Base-by-base conservation (phyloP, 2,888 invertebrate species). In the Ditylenchus weischeri region DNA sequence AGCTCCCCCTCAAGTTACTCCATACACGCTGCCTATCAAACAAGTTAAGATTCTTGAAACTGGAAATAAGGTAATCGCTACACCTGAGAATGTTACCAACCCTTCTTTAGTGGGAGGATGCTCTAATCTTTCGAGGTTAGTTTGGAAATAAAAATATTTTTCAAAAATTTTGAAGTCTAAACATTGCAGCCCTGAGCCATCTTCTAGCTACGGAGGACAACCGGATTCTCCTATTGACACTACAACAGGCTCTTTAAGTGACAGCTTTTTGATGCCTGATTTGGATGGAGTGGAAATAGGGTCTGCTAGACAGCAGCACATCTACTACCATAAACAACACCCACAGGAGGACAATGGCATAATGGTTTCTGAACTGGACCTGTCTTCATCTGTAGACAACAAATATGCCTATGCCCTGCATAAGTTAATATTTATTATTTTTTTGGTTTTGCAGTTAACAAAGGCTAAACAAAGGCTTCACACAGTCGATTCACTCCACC, bases 361-460 rank as follows among this genome's bases (percentile, higher is more conserved):
- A 7, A 54, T 54, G 54, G 54, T 54, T 1, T 54, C 54, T n/a
- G 54, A 54, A 29, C 54, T 54, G 7, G 54, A 54, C 10, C n/a
- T 54, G 21, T 54, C 54, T 13, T 21, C 23, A 11, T 54, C 54
- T 21, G 13, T 54, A 23, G 54, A 54, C 54, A 54, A 29, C 21
- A 54, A 54, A 54, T 54, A 54, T 29, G 54, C 54, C 21, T 54
- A 54, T 29, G 54, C 54, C 7, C 10, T 54, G n/a, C 54, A 54
- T 29, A 54, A n/a, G 54, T 54, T 10, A 54, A 8, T 43, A 29
- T 29, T 29, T 29, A 4, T 4, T 29, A 4, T 5, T 29, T 29
- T 29, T 29, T 29, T 29, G 29, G 29, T 29, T 29, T 5, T 29
- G 5, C 29, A 29, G 29, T 29, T 29, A 29, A 29, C 29, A 29